A percentile compares a stretch with the other conserved stretches of the same genome.
These are phyloP conservation scores for Aulostomus chinensis DNA, from an alignment of 2,797 vertebrate species.

Conservation along the genomic window DNA sequence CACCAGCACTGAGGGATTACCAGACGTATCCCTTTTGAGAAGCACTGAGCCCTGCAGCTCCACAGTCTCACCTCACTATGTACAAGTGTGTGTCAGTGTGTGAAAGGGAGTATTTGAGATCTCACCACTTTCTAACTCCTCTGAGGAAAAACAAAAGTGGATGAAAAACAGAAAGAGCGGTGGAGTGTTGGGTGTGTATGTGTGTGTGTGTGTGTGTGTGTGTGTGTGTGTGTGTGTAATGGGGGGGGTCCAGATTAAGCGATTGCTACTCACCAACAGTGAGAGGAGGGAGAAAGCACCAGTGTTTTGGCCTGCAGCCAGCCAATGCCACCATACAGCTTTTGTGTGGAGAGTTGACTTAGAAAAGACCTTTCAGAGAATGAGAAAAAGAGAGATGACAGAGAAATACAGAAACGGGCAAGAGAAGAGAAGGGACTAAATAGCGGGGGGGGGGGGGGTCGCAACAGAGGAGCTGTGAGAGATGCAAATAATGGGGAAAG, in stretches of 20 bases:
- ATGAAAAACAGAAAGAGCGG: too few relatives aligned
- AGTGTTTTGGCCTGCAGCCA: slow-evolving; percentile 62
- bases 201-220: too few relatives aligned
- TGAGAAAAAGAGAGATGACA: slow-evolving; percentile 53
- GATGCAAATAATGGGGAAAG: slow-evolving; percentile 34
- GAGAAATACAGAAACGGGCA: slow-evolving; percentile 43
- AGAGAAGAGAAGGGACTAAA: slow-evolving; percentile 22
- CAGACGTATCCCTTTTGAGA: slow-evolving; percentile 66
- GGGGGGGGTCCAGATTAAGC: slow-evolving; percentile 33
- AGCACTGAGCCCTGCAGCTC: slow-evolving; percentile 50
- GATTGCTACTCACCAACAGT: slow-evolving; percentile 49
- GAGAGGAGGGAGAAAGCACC: slow-evolving; percentile 45
- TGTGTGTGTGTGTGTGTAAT: slow-evolving; percentile 15
- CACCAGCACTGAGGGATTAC: slow-evolving; percentile 66
- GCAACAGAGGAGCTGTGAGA: slow-evolving; percentile 45
- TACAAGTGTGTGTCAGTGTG: neutral
- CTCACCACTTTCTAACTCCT: too few relatives aligned
- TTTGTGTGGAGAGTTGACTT: slow-evolving; percentile 75
- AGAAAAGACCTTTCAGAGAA: slow-evolving; percentile 67
- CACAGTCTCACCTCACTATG: slow-evolving; percentile 34
- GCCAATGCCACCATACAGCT: slow-evolving; percentile 62
- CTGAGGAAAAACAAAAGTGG: too few relatives aligned
- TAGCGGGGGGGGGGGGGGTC: slow-evolving; percentile 17
- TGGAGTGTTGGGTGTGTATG: too few relatives aligned
- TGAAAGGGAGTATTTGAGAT: too few relatives aligned